phyloP scores from a whole-genome alignment of 2,113 vertebrate genomes.

The Panurus biarmicus region DNA sequence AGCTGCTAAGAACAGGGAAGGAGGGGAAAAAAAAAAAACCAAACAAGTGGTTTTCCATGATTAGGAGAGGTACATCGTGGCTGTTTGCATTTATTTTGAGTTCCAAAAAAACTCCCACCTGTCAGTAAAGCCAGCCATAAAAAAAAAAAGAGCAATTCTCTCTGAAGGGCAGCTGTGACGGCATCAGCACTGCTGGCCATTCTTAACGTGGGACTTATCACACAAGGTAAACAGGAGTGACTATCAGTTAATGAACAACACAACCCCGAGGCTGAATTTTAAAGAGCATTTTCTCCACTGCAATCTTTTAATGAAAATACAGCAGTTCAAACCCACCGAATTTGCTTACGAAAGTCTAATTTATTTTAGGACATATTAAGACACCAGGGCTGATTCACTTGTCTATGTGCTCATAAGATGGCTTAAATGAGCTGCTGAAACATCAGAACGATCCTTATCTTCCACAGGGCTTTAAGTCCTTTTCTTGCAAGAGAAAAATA shows the following conservation, averaged over 20 bases:
- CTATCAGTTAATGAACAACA: conserved; percentile 52
- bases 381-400: conserved; percentile 20
- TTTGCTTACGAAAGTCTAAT: background rate
- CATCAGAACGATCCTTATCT: conserved; percentile 15
- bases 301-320: conserved; percentile 3
- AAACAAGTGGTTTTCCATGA: background rate
- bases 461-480: background rate
- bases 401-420: background rate
- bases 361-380: background rate
- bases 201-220: background rate
- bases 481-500: background rate
- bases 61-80: background rate
- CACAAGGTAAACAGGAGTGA: conserved; percentile 35
- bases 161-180: conserved; percentile 45
- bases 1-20: background rate
- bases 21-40: rapidly evolving
- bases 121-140: background rate
- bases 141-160: background rate
- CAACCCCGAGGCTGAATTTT: background rate
- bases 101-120: background rate
- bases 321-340: background rate
- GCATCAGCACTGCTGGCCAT: background rate
- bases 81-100: background rate
- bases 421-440: background rate
- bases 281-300: background rate